These are phyloP conservation scores for Heliconius hortense DNA, from an alignment of 2,888 invertebrate genomes.

Conservation along the genomic window DNA sequence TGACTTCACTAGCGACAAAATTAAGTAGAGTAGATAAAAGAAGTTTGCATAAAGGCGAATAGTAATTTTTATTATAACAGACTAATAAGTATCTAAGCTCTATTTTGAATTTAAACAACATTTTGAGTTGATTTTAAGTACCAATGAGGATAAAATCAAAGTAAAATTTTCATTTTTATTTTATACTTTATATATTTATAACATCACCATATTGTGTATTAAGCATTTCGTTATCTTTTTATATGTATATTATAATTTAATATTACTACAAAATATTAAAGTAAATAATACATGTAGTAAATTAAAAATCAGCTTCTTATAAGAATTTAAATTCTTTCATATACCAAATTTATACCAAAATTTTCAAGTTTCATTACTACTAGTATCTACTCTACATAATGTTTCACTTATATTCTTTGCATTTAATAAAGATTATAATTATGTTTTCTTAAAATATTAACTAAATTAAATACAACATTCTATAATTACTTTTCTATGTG, in stretches of 20 bases:
- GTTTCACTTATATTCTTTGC: not conserved
- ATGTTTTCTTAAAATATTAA: not conserved
- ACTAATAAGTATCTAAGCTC: not conserved
- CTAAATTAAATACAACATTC: constrained; percentile 5
- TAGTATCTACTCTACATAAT: not conserved
- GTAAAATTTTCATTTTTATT: not conserved
- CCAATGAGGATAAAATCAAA: not conserved
- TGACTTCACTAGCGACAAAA: too few species aligned
- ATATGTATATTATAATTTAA: too few species aligned
- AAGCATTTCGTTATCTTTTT: too few species aligned
- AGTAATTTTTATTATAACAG: not conserved
- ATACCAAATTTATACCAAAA: too few species aligned
- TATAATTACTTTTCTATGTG: constrained; percentile 4
- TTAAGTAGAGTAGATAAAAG: too few species aligned
- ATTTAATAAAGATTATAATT: not conserved
- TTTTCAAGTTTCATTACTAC: not conserved
- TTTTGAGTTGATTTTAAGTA: not conserved
- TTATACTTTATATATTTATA: not conserved
- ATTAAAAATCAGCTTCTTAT: too few species aligned
- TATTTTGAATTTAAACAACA: not conserved
- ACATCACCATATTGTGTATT: not conserved
- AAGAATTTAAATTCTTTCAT: too few species aligned
- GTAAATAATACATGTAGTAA: not conserved
- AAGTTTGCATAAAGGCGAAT: not conserved
- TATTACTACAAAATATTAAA: too few species aligned